phyloP scores from a whole-genome alignment of 1,140 invertebrate genomes.

The Ostrea denselamellosa region DNA sequence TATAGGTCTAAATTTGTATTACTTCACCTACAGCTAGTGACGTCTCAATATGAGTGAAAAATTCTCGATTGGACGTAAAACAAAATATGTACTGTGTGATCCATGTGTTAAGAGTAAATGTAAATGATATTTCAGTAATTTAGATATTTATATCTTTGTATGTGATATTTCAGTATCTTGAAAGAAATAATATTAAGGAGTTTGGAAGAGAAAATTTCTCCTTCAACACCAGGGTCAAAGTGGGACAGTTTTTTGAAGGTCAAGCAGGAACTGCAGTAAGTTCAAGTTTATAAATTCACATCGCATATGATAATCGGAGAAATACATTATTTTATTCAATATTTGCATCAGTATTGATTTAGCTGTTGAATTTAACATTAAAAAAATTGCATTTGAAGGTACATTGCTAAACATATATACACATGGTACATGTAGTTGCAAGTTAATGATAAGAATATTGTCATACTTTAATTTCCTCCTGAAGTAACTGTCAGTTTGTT shows the following conservation, averaged over 20 bases:
- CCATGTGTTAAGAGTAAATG: too few relatives aligned
- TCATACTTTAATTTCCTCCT: not conserved
- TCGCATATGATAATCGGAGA: not conserved
- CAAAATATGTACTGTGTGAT: too few relatives aligned
- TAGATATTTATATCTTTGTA: not conserved
- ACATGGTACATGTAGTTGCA: not conserved
- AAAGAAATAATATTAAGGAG: conserved; percentile 81
- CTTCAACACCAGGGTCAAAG: conserved; percentile 91
- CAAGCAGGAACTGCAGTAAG: conserved; percentile 69
- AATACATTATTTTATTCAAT: not conserved
- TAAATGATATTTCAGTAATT: too few relatives aligned
- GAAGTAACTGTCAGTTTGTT: not conserved
- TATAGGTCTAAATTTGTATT: too few relatives aligned
- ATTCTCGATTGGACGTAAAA: too few relatives aligned
- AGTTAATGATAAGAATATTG: not conserved
- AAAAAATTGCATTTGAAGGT: not conserved
- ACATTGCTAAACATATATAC: not conserved
- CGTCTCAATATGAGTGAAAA: too few relatives aligned
- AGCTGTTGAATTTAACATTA: not conserved
- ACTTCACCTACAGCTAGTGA: too few relatives aligned
- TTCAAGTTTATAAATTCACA: not conserved
- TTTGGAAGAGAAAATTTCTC: conserved; percentile 93
- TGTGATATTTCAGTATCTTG: conserved; percentile 76
- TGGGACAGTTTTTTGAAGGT: conserved; percentile 88
- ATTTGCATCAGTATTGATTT: too few relatives aligned